phyloP scores from a whole-genome alignment of 2,888 invertebrate species.

The Sipha maydis region DNA sequence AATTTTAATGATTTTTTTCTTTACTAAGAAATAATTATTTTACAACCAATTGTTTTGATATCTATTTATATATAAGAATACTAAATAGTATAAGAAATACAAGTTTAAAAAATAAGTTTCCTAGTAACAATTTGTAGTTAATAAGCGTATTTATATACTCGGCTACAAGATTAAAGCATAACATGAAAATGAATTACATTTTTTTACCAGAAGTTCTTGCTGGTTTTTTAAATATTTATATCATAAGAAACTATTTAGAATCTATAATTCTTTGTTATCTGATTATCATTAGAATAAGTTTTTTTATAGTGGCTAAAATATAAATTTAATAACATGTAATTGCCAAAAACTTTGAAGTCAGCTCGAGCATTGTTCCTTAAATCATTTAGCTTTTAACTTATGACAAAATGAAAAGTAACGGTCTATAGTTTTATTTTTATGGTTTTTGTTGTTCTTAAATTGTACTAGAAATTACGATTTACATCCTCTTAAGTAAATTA shows the following conservation, averaged over 20 bases:
- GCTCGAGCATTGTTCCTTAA: constrained; percentile 15
- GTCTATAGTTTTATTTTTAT: constrained; percentile 25
- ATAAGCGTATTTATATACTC: too few relatives aligned
- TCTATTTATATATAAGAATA: too few relatives aligned
- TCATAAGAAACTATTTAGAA: not conserved
- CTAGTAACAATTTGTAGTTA: too few relatives aligned
- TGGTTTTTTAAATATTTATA: too few relatives aligned
- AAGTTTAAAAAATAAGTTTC: too few relatives aligned
- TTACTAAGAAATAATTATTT: too few relatives aligned
- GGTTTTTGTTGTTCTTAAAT: constrained; percentile 36
- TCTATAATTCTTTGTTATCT: not conserved
- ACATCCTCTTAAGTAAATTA: constrained; percentile 59
- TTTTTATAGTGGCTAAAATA: not conserved
- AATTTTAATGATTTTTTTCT: too few relatives aligned
- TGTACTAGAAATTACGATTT: constrained; percentile 37
- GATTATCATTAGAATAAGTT: not conserved
- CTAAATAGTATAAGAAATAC: too few relatives aligned
- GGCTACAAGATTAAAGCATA: too few relatives aligned
- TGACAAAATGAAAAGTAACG: constrained; percentile 41
- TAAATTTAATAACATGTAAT: not conserved
- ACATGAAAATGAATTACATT: too few relatives aligned
- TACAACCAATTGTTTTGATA: too few relatives aligned
- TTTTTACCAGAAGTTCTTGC: too few relatives aligned
- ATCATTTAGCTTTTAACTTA: constrained; percentile 49
- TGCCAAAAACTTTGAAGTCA: not conserved